Base-by-base conservation (phyloP, 2,797 vertebrate species). In the Pangasius macronema region DNA sequence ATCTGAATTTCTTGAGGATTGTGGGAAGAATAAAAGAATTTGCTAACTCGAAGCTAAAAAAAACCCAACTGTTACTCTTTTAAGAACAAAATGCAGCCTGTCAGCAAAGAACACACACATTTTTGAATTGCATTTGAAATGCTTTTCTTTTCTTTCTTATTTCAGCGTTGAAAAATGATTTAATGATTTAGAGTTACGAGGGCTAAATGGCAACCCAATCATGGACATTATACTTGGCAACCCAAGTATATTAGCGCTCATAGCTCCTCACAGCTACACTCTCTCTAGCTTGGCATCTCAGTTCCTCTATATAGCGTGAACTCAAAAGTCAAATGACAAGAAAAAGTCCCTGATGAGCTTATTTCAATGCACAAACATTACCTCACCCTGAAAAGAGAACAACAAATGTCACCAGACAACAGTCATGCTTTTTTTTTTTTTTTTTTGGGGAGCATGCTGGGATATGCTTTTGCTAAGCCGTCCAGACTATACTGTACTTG, bases 401-500 rank as follows among this genome's bases (percentile, higher is more conserved):
- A 68, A 70, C 57, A 65, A 27, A 53, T 46, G 73, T 59, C 81
- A 86, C n/a, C 75, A 68, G 84, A 83, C 80, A 36, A 76, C 33
- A 6, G 61, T 83, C 87, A 83, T 27, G 72, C 73, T 42, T 42
- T 42, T 42, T 46, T 46, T 46, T 3, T 80, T 24, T 57, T 61
- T 4, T 61, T n/a, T n/a, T 61, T 33, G 1, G 16, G 53, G 33
- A 80, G 73, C 42, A 16, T 85, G 65, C 73, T 82, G 42, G 65
- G 68, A 85, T 88, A 20, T 33, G 73, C 79, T 88, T 88, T 59
- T 75, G 81, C 86, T 53, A 61, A 86, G 84, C 93, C 87, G 1
- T 6, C 13, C 88, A 91, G 91, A 91, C 92, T 83, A 88, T 91
- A 93, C 90, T 93, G 91, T 95, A 93, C 94, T 94, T 93, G 91